Evolutionary conservation across 2,797 vertebrate species (phyloP).

Genomic region (Thunnus albacares): DNA sequence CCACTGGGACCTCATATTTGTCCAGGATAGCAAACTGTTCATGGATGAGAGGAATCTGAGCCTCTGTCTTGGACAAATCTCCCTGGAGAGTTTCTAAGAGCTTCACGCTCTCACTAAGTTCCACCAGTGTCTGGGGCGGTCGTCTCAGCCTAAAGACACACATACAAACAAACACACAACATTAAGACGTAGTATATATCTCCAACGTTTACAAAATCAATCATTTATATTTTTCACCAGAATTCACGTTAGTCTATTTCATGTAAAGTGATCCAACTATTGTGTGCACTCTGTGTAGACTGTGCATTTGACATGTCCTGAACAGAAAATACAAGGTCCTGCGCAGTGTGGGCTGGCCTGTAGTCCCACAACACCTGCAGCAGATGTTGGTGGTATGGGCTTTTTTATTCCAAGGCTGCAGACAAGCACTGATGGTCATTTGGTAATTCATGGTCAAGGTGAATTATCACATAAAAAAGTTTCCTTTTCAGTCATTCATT

Average conservation of each 20-base stretch:
- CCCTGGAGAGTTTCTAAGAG: constrained; percentile 86
- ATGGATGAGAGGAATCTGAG: constrained; percentile 89
- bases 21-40: constrained; percentile 92
- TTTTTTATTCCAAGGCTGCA: neutral
- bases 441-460: neutral
- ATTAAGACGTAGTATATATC: neutral
- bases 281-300: neutral
- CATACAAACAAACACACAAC: constrained; percentile 15
- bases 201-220: neutral
- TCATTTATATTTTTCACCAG: neutral
- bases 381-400: neutral
- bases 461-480: neutral
- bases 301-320: too few relatives aligned
- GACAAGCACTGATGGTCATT: neutral
- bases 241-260: neutral
- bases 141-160: constrained; percentile 60
- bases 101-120: constrained; percentile 80
- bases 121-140: constrained; percentile 59
- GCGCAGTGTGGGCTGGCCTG: too few relatives aligned
- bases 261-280: neutral
- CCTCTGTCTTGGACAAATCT: constrained; percentile 82
- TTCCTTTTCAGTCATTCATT: too few relatives aligned
- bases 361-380: neutral
- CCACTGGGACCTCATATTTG: constrained; percentile 90
- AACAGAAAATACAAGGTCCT: too few relatives aligned